phyloP scores from a whole-genome alignment of 2,113 vertebrate species.

The Callorhinus ursinus region DNA sequence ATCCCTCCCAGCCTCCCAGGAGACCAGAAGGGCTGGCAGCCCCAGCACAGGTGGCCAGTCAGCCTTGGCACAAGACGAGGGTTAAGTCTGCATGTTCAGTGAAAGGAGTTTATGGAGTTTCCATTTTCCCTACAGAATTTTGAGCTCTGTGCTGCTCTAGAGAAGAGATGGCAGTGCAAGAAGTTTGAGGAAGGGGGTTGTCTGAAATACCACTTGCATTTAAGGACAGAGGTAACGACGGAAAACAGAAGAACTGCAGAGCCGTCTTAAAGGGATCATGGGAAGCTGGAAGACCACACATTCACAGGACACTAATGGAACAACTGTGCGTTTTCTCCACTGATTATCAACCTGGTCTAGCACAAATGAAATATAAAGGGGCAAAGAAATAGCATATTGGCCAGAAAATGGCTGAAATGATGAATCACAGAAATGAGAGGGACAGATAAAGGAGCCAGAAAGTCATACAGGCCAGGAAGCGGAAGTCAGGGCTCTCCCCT shows the following conservation, averaged over 20 bases:
- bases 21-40: background rate
- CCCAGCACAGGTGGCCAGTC: background rate
- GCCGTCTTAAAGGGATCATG: background rate
- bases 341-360: background rate
- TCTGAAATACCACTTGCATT: background rate
- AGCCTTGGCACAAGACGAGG: background rate
- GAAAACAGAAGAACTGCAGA: background rate
- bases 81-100: background rate
- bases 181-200: background rate
- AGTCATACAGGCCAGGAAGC: background rate
- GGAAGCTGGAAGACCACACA: background rate
- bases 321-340: background rate
- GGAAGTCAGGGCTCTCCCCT: background rate
- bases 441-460: background rate
- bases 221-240: background rate
- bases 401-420: background rate
- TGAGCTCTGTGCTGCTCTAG: background rate
- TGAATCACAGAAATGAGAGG: background rate
- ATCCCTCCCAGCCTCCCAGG: background rate
- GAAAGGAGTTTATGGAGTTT: background rate
- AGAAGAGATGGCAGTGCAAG: background rate
- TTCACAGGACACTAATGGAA: background rate
- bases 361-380: background rate
- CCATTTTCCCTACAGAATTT: background rate
- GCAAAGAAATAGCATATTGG: background rate